A percentile compares a stretch with the other conserved stretches of the same genome.
Evolutionary conservation across 2,113 vertebrate species (phyloP).

Genomic region (Hystrix cristata): DNA sequence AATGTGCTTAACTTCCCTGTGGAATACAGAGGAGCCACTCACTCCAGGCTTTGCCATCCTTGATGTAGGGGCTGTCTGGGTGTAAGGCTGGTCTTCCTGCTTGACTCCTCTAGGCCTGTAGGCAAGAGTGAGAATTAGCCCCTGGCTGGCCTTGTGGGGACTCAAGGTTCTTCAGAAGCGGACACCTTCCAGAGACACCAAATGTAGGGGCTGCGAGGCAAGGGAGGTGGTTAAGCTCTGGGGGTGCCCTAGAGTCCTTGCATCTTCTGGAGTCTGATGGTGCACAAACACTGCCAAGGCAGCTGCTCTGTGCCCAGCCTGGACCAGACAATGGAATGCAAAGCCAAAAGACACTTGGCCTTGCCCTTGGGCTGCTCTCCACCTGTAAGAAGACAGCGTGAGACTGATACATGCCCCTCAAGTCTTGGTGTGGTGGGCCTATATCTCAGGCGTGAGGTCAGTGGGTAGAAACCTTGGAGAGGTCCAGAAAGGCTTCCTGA

Average conservation of each 20-base stretch:
- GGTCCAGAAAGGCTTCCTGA: not conserved
- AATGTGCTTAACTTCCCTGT: not conserved
- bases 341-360: not conserved
- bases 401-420: too few species aligned
- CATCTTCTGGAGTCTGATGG: not conserved
- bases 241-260: not conserved
- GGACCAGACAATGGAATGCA: not conserved
- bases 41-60: not conserved
- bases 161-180: not conserved
- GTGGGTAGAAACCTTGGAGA: not conserved
- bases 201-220: not conserved
- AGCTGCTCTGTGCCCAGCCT: not conserved
- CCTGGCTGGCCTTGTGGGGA: not conserved
- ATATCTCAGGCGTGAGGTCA: not conserved
- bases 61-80: not conserved
- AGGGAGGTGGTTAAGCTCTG: not conserved
- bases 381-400: not conserved
- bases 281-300: not conserved
- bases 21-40: not conserved
- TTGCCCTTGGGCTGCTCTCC: not conserved
- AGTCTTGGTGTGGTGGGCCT: not conserved
- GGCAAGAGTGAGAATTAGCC: not conserved
- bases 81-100: not conserved
- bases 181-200: not conserved
- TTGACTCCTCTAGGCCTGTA: not conserved